A percentile compares a stretch with the other conserved stretches of the same genome.
Conservation (phyloP, 2,797 vertebrate species). For the Chelon auratus region DNA sequence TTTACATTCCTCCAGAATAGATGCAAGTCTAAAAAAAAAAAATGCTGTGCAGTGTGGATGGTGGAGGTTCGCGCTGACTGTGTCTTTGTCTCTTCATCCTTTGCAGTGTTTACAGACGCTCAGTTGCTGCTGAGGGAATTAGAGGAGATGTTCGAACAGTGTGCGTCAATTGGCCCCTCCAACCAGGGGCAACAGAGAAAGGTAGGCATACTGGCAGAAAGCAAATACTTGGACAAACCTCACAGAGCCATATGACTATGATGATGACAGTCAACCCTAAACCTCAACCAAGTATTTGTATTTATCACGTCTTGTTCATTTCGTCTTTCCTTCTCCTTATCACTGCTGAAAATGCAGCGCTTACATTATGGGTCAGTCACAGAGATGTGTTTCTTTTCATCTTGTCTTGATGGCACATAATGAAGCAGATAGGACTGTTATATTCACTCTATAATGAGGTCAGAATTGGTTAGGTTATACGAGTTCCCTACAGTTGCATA, state of each 20-base stretch:
- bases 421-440: constrained; percentile 22
- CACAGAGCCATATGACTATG: background rate
- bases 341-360: background rate
- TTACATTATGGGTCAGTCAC: background rate
- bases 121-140: constrained; percentile 60
- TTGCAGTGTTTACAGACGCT: constrained; percentile 71
- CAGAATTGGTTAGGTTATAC: constrained; percentile 36
- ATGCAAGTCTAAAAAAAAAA: background rate
- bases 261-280: background rate
- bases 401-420: constrained; percentile 3
- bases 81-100: constrained; percentile 33
- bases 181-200: background rate
- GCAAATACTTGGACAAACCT: background rate
- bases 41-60: background rate
- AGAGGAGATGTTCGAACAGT: constrained; percentile 55
- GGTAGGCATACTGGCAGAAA: constrained; percentile 38
- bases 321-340: constrained; percentile 10
- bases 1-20: background rate
- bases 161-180: constrained; percentile 11
- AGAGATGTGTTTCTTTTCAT: constrained; percentile 15
- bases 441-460: constrained; percentile 24
- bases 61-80: background rate
- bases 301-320: background rate
- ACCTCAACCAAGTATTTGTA: constrained; percentile 10
- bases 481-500: constrained; percentile 32